Conservation (phyloP, 2,113 vertebrate species). For the Ammodramus savannarum region DNA sequence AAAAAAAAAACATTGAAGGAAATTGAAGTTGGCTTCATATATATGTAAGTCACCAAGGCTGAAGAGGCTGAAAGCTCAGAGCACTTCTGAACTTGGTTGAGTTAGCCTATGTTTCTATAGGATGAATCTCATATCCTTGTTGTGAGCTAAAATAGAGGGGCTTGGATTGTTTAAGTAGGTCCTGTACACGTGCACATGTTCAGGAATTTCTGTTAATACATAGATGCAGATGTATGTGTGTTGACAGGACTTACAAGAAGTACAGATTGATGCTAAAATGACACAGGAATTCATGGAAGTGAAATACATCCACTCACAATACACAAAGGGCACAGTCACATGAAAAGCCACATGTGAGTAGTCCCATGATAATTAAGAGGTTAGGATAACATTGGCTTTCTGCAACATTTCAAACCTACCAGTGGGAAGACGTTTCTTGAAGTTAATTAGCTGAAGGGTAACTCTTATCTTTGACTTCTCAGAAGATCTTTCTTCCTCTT, state of each 20-base stretch:
- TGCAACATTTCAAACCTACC: neutral
- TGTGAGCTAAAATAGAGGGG: neutral
- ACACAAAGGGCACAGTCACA: neutral
- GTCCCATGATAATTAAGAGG: neutral
- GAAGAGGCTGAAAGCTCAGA: neutral
- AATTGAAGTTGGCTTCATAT: neutral
- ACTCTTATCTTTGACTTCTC: neutral
- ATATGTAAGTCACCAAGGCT: neutral
- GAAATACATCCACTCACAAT: neutral
- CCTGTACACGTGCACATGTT: no score
- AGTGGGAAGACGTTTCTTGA: neutral
- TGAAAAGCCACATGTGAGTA: neutral
- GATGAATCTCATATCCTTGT: neutral
- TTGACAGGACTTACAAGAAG: neutral
- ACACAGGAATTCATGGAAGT: neutral
- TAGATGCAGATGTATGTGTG: neutral
- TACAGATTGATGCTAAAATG: neutral
- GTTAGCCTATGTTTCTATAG: neutral
- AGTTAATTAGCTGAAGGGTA: neutral
- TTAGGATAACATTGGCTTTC: neutral
- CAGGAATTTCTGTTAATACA: neutral
- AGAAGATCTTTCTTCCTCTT: neutral
- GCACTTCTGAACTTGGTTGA: neutral
- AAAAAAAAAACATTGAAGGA: neutral
- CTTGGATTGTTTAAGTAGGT: neutral